Base-by-base conservation (phyloP, 2,888 invertebrate genomes). In the Drosophila buzzatii region DNA sequence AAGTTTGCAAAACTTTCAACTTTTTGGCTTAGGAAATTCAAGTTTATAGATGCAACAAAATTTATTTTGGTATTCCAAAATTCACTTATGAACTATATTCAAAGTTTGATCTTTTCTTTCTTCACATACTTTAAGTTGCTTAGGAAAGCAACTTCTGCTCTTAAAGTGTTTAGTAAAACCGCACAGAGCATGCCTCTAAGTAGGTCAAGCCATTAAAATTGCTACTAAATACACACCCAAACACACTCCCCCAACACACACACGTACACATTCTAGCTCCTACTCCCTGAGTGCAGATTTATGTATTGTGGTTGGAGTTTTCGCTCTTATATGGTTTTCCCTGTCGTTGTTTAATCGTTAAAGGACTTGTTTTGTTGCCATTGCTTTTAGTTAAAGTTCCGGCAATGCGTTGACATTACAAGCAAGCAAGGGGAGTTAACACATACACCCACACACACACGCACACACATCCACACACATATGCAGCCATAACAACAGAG, bases 131-230 rank as follows among this genome's bases (percentile, higher is more conserved):
- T 64, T 16, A 49, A 67, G 77, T 41, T 33, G 4, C 35, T n/a
- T 57, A 20, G 16, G 14, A 10, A 64, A 65, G 66, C 52, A 60
- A 69, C 63, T 80, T 23, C 35, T 23, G 27, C 47, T 23, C 77
- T 66, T 67, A 62, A 74, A 88, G 83, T 71, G 84, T 84, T 84
- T 85, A 73, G 81, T 84, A 87, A 79, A 81, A 63, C 68, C 60
- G 45, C 47, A 70, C 60, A 72, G 71, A 55, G 52, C 56, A 49
- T 45, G 72, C 42, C 47, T 33, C 58, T 66, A 85, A 89, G 74
- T 85, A 82, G 89, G 85, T 85, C 84, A 85, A 62, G 63, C 85
- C 88, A 89, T 82, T 87, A 87, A 87, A 89, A 85, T 74, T 70
- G 74, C 76, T 65, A 82, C 82, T 51, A 63, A 52, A 35, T 61